A percentile compares a stretch with the other conserved stretches of the same genome.
Evolutionary conservation across 2,888 invertebrate genomes (phyloP).

Genomic region (Pandemis corylana): DNA sequence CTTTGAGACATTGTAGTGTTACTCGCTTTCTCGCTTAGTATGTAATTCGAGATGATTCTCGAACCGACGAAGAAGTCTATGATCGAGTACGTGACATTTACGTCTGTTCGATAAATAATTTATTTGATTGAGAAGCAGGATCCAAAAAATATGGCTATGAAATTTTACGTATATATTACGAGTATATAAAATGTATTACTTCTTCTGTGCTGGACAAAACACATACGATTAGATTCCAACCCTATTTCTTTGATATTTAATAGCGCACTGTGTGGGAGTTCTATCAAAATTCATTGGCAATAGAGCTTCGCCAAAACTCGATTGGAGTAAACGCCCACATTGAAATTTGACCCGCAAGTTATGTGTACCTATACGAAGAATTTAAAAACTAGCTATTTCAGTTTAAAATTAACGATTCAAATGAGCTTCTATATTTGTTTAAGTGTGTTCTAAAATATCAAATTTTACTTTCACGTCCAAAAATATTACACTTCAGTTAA

Average conservation of each 20-base stretch:
- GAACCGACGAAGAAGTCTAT: too few relatives aligned
- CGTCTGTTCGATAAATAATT: too few relatives aligned
- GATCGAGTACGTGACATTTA: too few relatives aligned
- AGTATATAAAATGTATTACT: background rate
- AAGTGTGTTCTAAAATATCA: too few relatives aligned
- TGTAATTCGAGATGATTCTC: background rate
- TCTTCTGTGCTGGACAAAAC: background rate
- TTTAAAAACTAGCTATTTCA: background rate
- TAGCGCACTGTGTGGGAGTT: constrained; percentile 5
- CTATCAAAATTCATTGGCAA: constrained; percentile 7
- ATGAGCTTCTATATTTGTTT: too few relatives aligned
- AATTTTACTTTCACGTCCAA: background rate
- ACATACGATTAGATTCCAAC: background rate
- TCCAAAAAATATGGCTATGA: too few relatives aligned
- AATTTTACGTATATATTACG: too few relatives aligned
- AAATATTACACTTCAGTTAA: background rate
- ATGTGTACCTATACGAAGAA: background rate
- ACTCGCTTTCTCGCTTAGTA: background rate
- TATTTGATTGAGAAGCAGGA: too few relatives aligned
- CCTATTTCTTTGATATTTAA: background rate
- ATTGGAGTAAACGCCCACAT: background rate
- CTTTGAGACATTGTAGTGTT: background rate
- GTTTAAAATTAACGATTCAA: background rate
- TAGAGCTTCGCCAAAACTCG: background rate
- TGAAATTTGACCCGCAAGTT: background rate